Evolutionary conservation across 2,113 vertebrate species (phyloP).

Genomic region (Tychaedon coryphoeus): DNA sequence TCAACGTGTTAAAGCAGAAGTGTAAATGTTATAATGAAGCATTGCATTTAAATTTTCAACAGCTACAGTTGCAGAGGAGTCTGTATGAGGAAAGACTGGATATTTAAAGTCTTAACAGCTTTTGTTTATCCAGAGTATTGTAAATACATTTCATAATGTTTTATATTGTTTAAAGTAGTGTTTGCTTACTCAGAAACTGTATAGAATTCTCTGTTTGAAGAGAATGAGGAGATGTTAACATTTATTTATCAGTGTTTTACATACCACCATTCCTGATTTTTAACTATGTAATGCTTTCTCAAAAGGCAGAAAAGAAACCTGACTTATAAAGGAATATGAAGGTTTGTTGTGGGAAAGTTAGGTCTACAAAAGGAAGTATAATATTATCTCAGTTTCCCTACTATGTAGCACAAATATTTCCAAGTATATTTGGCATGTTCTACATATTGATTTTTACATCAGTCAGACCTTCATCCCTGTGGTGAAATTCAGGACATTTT

Average conservation of each 20-base stretch:
- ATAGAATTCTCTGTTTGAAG: constrained; percentile 11
- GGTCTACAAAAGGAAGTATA: neutral
- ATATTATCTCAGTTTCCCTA: neutral
- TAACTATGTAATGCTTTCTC: constrained; percentile 3
- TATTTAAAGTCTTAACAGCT: neutral
- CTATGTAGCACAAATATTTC: neutral
- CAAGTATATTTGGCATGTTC: neutral
- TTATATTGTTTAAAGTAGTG: neutral
- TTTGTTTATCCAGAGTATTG: constrained; percentile 35
- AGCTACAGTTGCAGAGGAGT: neutral
- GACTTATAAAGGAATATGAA: neutral
- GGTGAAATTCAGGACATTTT: neutral
- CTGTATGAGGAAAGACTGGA: neutral
- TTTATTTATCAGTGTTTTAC: constrained; percentile 33
- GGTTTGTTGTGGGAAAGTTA: neutral
- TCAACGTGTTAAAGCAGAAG: neutral
- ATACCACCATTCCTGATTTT: constrained; percentile 9
- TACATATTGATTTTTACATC: neutral
- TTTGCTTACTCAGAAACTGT: constrained; percentile 16
- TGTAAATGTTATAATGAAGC: neutral
- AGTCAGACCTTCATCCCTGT: neutral
- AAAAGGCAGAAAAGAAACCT: neutral
- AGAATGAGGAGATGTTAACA: neutral
- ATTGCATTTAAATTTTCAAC: neutral
- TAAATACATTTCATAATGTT: constrained; percentile 22